phyloP scores from a whole-genome alignment of 2,888 invertebrate species.

The Tortrix viridana region DNA sequence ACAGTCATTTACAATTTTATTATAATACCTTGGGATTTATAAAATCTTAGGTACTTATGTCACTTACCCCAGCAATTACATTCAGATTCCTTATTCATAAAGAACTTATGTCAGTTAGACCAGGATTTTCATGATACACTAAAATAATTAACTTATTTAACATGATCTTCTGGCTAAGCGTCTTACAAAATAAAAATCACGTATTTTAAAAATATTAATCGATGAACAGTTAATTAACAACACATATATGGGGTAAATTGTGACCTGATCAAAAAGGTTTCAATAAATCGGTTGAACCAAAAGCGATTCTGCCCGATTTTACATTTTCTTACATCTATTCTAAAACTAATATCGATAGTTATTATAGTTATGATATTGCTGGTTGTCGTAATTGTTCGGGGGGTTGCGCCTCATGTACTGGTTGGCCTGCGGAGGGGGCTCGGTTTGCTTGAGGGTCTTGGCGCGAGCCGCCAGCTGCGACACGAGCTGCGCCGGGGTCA shows the following conservation, averaged over 20 bases:
- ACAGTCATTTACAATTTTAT: neutral
- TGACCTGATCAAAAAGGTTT: no score
- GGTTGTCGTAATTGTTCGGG: conserved; percentile 27
- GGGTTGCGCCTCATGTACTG: conserved; percentile 53
- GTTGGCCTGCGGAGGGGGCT: conserved; percentile 46
- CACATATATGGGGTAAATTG: no score
- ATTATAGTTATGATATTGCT: conserved; percentile 54
- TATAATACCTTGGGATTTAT: neutral
- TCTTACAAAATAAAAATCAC: no score
- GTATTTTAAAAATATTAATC: no score
- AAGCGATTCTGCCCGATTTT: neutral
- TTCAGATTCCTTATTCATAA: no score
- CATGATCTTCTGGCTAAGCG: no score
- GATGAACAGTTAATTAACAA: no score
- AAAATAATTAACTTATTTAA: no score
- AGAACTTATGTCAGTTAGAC: no score
- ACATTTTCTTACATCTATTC: neutral
- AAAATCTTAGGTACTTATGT: no score
- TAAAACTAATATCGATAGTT: conserved; percentile 59
- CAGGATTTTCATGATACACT: no score
- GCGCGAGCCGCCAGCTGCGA: conserved; percentile 77
- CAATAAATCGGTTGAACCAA: neutral
- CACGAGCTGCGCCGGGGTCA: conserved; percentile 77
- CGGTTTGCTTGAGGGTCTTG: conserved; percentile 69
- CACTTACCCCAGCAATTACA: no score